phyloP scores from a whole-genome alignment of 2,888 invertebrate species.

The Hyles lineata region DNA sequence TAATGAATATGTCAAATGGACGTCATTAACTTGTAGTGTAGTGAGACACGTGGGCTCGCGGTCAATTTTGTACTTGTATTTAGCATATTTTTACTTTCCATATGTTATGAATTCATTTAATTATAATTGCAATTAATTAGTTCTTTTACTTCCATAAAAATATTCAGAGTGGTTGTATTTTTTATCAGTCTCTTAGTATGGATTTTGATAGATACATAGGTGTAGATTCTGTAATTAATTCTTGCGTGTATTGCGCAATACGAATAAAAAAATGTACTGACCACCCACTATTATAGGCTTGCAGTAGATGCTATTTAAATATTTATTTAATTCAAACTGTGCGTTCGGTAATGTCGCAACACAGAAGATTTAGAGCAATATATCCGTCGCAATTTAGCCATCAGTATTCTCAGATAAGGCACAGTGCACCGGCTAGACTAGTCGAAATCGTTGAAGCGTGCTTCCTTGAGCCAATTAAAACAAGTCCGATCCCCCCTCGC shows the following conservation, averaged over 20 bases:
- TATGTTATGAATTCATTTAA: background rate
- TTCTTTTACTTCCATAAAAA: background rate
- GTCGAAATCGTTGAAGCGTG: slow-evolving; percentile 69
- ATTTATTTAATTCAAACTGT: background rate
- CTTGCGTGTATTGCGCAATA: too few species aligned
- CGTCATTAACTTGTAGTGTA: slow-evolving; percentile 42
- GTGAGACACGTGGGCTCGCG: slow-evolving; percentile 31
- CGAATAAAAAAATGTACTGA: too few species aligned
- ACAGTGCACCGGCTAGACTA: slow-evolving; percentile 31
- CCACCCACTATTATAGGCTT: too few species aligned
- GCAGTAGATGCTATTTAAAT: too few species aligned
- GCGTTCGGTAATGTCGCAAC: background rate
- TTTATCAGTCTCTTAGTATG: too few species aligned
- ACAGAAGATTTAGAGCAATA: slow-evolving; percentile 23
- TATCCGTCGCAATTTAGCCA: slow-evolving; percentile 29
- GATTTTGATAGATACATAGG: too few species aligned
- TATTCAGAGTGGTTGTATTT: too few species aligned
- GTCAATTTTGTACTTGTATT: slow-evolving; percentile 22
- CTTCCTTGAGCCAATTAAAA: slow-evolving; percentile 77
- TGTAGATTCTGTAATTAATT: too few species aligned
- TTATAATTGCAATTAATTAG: background rate
- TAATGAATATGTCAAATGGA: slow-evolving; percentile 52
- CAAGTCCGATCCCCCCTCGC: slow-evolving; percentile 49
- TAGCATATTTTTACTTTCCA: background rate
- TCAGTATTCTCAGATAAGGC: slow-evolving; percentile 29